Evolutionary conservation across 2,888 invertebrate species (phyloP), one percentile per base, ranked within the genome.

Genomic region (Branchinecta sandiegonensis): DNA sequence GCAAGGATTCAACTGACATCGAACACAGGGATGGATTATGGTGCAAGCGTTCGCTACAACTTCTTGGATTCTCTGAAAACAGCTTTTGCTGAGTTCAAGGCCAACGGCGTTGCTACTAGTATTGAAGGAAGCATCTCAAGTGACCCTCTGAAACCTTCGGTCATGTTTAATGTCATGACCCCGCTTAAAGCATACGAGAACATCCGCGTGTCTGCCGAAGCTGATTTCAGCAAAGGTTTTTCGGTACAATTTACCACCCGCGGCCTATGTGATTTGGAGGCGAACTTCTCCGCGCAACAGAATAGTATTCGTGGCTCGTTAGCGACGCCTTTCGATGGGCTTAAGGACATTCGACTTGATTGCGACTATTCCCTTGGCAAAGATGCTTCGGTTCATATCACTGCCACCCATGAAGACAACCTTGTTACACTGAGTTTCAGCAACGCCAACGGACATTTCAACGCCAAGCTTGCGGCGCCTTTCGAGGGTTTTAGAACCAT

Each of bases 51-150:
- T 17, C n/a, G 63, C n/a, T 56, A 56, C 23, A 56, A 56, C 23
- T 56, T 56, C 23, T 17, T 17, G n/a, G 63, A 56, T 56, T n/a
- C 72, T 46, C 46, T 69, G n/a, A 50, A 65, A 13, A 69, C 69
- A 8, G 65, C 69, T 23, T 69, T 68, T 46, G 50, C 50, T 7
- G 69, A 67, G 14, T 68, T 69, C 46, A 69, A 69, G 50, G 63
- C 23, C n/a, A 23, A 56, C 63, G 23, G 23, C 11, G 23, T 9
- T 56, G 23, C 63, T 56, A 56, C 63, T 10, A 56, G 63, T 56
- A 17, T 56, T 56, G 63, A 56, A 56, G 63, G 14, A 56, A 56
- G 23, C n/a, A 23, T 56, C 23, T 17, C 14, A 17, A 56, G 63
- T 17, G 23, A 23, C 23, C 63, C 63, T 8, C 23, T 56, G 23